phyloP scores from a whole-genome alignment of 2,113 vertebrate species.

The Bufo bufo region DNA sequence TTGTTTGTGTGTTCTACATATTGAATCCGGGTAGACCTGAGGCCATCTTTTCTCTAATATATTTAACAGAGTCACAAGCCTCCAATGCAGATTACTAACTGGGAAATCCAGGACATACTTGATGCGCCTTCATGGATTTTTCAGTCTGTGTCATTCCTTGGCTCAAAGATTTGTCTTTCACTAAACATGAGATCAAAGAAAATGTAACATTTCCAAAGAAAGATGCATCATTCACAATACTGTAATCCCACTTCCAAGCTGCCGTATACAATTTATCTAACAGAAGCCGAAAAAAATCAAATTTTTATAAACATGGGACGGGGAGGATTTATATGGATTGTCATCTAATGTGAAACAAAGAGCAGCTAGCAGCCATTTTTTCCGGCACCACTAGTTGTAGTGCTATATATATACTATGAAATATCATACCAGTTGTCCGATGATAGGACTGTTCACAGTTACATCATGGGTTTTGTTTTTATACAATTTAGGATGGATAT shows the following conservation, averaged over 20 bases:
- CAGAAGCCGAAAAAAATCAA: not conserved
- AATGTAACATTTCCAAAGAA: not conserved
- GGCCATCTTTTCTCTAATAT: not conserved
- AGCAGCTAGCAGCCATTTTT: not conserved
- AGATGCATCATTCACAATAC: not conserved
- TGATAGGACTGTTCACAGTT: no score
- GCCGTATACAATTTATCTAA: slow-evolving; percentile 5
- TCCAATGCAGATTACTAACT: not conserved
- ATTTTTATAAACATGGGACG: not conserved
- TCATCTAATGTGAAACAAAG: not conserved
- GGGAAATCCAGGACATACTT: not conserved
- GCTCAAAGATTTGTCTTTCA: not conserved
- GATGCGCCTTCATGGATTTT: not conserved
- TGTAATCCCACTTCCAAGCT: not conserved
- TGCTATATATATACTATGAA: not conserved
- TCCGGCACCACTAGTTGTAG: not conserved
- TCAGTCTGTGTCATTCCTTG: not conserved
- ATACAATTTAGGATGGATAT: no score
- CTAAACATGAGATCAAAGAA: slow-evolving; percentile 1
- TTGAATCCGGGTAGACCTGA: not conserved
- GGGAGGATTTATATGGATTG: not conserved
- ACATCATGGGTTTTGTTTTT: no score
- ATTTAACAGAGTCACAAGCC: not conserved
- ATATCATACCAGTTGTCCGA: no score
- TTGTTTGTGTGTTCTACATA: not conserved